Percentiles rank a stretch among this genome's conserved stretches.
phyloP scores from a whole-genome alignment of 1,140 invertebrate species.

The Heliothis subflexa region DNA sequence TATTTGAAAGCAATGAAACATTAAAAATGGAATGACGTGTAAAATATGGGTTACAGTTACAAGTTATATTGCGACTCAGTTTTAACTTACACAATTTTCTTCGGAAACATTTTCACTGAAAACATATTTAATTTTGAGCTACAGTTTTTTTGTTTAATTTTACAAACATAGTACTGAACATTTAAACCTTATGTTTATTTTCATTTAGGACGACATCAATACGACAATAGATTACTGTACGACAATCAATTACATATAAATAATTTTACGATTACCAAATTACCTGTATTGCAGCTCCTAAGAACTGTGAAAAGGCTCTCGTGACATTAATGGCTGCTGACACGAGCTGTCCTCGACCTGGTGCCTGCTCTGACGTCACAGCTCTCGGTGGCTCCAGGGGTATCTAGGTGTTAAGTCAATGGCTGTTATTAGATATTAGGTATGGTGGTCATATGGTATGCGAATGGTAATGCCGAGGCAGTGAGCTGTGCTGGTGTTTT shows the following conservation, averaged over 20 bases:
- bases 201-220: not conserved
- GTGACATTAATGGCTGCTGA: conserved; percentile 91
- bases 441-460: not conserved
- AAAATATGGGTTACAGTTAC: not conserved
- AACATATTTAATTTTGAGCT: not conserved
- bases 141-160: too few relatives aligned
- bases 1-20: too few relatives aligned
- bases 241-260: not conserved
- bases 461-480: conserved; percentile 44
- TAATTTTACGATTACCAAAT: not conserved
- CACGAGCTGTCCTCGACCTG: conserved; percentile 88
- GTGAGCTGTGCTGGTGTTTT: conserved; percentile 37
- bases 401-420: conserved; percentile 66
- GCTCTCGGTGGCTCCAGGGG: conserved; percentile 83
- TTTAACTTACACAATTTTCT: not conserved
- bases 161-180: too few relatives aligned
- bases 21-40: not conserved
- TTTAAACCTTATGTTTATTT: not conserved
- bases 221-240: not conserved
- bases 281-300: conserved; percentile 91
- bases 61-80: not conserved
- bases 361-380: conserved; percentile 72
- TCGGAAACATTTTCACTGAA: not conserved
- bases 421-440: conserved; percentile 46
- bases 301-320: conserved; percentile 90